A percentile compares a stretch with the other conserved stretches of the same genome.
phyloP scores from a whole-genome alignment of 1,140 invertebrate genomes.

The Philaenus spumarius region DNA sequence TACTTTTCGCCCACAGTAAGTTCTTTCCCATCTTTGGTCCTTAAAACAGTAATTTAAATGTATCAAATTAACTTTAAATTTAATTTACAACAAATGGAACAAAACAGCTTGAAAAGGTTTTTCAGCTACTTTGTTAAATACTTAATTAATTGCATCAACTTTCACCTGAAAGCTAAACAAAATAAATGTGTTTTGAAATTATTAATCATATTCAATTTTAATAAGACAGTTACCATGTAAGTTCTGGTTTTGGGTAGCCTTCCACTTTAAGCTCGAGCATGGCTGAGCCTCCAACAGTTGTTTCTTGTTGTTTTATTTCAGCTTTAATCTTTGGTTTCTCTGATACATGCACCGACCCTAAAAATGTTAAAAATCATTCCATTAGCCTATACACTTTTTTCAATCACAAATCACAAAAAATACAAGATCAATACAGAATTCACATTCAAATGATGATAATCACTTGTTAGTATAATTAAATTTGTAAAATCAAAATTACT shows the following conservation, averaged over 20 bases:
- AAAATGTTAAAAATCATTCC: conserved; percentile 20
- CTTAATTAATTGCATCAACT: too few relatives aligned
- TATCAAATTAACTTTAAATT: background rate
- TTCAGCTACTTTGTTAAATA: too few relatives aligned
- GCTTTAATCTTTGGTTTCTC: conserved; percentile 68
- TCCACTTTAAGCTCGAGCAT: conserved; percentile 83
- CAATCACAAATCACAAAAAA: conserved; percentile 4
- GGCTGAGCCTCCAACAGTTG: conserved; percentile 79
- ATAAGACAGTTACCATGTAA: conserved; percentile 80
- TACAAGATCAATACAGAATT: conserved; percentile 1
- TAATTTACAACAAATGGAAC: conserved; percentile 2
- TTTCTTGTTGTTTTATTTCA: conserved; percentile 66
- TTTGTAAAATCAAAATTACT: too few relatives aligned
- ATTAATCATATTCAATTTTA: too few relatives aligned
- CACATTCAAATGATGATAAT: background rate
- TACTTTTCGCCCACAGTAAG: conserved; percentile 72
- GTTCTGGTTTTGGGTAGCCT: conserved; percentile 88
- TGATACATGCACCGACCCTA: conserved; percentile 73
- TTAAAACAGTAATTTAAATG: conserved; percentile 27
- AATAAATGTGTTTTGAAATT: too few relatives aligned
- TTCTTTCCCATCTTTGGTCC: conserved; percentile 74
- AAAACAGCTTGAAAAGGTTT: too few relatives aligned
- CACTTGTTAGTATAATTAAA: too few relatives aligned
- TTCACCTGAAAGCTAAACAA: too few relatives aligned
- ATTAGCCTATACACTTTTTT: background rate